phyloP scores from a whole-genome alignment of 2,888 invertebrate genomes.

The Mechanitis mazaeus region DNA sequence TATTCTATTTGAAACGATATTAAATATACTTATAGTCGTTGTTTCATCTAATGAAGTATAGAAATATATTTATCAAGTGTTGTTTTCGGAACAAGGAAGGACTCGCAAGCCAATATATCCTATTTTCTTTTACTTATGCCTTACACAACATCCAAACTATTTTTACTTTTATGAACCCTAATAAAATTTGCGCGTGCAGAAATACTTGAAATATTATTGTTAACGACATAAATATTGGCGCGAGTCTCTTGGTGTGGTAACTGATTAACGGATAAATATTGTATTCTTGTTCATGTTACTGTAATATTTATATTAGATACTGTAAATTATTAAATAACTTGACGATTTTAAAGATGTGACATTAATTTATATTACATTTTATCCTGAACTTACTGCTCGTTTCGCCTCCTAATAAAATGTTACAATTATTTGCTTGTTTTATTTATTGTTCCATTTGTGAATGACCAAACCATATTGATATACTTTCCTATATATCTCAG shows the following conservation, averaged over 20 bases:
- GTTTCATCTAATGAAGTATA: conserved; percentile 20
- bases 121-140: not conserved
- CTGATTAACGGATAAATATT: conserved; percentile 34
- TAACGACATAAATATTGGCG: conserved; percentile 39
- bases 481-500: too few species aligned
- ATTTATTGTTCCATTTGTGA: conserved; percentile 39
- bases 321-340: conserved; percentile 71
- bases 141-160: not conserved
- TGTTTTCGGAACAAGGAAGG: conserved; percentile 19
- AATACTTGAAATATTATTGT: too few species aligned
- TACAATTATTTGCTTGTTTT: conserved; percentile 54
- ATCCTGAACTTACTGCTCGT: conserved; percentile 75
- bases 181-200: too few species aligned
- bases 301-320: conserved; percentile 63
- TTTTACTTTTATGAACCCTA: not conserved
- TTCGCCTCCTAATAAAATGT: conserved; percentile 78
- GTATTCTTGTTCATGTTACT: conserved; percentile 73
- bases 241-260: conserved; percentile 59
- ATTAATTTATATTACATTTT: conserved; percentile 72
- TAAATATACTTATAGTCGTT: conserved; percentile 15
- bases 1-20: not conserved
- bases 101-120: conserved; percentile 26
- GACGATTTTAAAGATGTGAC: conserved; percentile 69
- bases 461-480: not conserved
- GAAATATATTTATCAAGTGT: conserved; percentile 20